phyloP scores from a whole-genome alignment of 1,140 invertebrate species.

The Lerema accius region DNA sequence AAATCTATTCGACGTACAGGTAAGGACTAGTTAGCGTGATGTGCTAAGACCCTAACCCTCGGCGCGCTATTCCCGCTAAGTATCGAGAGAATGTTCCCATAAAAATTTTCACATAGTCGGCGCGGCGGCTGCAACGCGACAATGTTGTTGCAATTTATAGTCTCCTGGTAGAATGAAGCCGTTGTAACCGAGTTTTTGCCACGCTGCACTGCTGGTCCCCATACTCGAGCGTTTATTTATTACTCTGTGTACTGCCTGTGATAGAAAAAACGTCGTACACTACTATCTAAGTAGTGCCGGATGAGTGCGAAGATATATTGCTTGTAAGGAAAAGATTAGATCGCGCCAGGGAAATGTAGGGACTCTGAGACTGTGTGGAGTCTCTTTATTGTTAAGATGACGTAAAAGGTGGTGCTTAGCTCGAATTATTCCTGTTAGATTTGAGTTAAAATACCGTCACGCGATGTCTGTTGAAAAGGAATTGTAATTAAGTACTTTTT shows the following conservation, averaged over 20 bases:
- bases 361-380: neutral
- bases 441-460: too few relatives aligned
- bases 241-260: slow-evolving; percentile 3
- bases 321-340: neutral
- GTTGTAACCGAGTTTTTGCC: slow-evolving; percentile 17
- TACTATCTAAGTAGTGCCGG: neutral
- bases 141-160: slow-evolving; percentile 25
- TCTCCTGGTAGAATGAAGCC: slow-evolving; percentile 24
- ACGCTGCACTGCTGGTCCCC: neutral
- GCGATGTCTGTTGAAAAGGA: too few relatives aligned
- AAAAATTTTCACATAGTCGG: slow-evolving; percentile 25
- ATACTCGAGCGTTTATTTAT: slow-evolving; percentile 6
- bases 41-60: neutral
- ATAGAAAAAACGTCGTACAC: neutral
- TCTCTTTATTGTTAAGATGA: too few relatives aligned
- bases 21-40: too few relatives aligned
- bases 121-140: slow-evolving; percentile 10
- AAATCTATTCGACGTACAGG: too few relatives aligned
- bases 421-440: too few relatives aligned
- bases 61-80: slow-evolving; percentile 7
- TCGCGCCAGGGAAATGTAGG: neutral
- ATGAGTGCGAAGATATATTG: neutral
- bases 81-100: slow-evolving; percentile 23
- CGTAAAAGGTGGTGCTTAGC: too few relatives aligned
- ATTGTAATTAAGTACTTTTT: too few relatives aligned